Percentiles rank a stretch among this genome's conserved stretches.
Evolutionary conservation across 2,113 vertebrate species (phyloP).

Genomic region (Mellivora capensis): DNA sequence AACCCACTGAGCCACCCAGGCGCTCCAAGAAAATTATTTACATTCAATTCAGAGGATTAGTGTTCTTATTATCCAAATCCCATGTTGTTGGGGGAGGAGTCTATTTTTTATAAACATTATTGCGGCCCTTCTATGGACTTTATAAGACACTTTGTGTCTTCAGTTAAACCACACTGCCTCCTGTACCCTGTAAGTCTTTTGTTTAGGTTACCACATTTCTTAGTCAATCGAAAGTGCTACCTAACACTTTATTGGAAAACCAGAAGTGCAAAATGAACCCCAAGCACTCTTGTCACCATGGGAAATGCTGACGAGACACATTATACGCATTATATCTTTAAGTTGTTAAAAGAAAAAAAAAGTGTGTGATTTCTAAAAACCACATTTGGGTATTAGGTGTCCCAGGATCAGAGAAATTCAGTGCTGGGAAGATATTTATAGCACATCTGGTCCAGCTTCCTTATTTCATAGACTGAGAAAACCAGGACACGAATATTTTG

Average conservation of each 20-base stretch:
- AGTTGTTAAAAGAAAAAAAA: slow-evolving; percentile 66
- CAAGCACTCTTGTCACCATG: slow-evolving; percentile 35
- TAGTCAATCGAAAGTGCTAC: slow-evolving; percentile 69
- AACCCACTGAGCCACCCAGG: too few species aligned
- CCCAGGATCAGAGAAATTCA: slow-evolving; percentile 33
- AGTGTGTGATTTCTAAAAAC: slow-evolving; percentile 38
- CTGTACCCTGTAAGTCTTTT: background rate
- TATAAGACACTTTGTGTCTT: background rate
- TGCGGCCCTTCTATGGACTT: background rate
- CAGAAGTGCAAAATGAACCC: slow-evolving; percentile 75
- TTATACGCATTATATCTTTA: slow-evolving; percentile 38
- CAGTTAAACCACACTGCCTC: background rate
- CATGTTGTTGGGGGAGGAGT: background rate
- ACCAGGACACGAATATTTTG: background rate
- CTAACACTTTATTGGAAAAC: slow-evolving; percentile 60
- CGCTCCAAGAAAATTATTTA: background rate
- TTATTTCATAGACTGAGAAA: slow-evolving; percentile 24
- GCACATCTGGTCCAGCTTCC: background rate
- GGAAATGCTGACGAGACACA: slow-evolving; percentile 72
- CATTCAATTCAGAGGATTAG: background rate
- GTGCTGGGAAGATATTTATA: slow-evolving; percentile 21
- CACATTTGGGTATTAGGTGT: slow-evolving; percentile 61
- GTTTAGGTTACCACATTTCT: slow-evolving; percentile 68
- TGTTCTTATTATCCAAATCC: background rate
- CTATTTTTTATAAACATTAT: background rate